Evolutionary conservation across 2,113 vertebrate genomes (phyloP), one percentile per base, ranked within the genome.

Genomic region (Gopherus evgoodei): DNA sequence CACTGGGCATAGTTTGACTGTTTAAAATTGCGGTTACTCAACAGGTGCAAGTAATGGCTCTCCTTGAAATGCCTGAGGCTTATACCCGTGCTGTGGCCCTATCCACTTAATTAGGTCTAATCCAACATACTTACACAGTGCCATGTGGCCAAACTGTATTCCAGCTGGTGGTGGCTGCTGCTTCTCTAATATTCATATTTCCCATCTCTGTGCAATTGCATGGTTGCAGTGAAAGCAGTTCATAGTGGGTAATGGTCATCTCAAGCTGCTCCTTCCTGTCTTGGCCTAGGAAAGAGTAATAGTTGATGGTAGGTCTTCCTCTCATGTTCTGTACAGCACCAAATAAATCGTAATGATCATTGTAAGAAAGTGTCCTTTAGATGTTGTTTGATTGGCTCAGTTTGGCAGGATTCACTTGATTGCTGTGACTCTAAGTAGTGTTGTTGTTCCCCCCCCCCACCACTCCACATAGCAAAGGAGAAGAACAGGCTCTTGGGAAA

Each of bases 11-110:
- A 94, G 79, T 86, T 89, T 95, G 90, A 92, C 0, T 1, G 80
- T 96, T 95, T 92, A 80, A 87, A 88, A 88, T 59, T 95, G 87
- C 62, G 81, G 92, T 90, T 75, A 94, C 88, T 95, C 65, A 93
- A 92, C 95, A 0, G 27, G 84, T 94, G 86, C 94, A 93, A 94
- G 96, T 96, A 94, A 95, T 95, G 95, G 94, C 96, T 96, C 96
- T 96, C 95, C 89, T 76, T 44, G 11, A 5, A 27, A 25, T 12
- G 25, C 24, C 54, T 97, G 95, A 96, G 89, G 96, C 96, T 95
- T 96, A 95, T 89, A 96, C 87, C 92, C 84, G 57, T 92, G 81
- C 52, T 81, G 57, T 75, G 86, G 0, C 89, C 25, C 84, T 94
- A 9, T 86, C 5, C 3, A 97, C 93, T 44, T 11, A 93, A 83